phyloP scores from a whole-genome alignment of 2,888 invertebrate species.

The Lydus trimaculatus region DNA sequence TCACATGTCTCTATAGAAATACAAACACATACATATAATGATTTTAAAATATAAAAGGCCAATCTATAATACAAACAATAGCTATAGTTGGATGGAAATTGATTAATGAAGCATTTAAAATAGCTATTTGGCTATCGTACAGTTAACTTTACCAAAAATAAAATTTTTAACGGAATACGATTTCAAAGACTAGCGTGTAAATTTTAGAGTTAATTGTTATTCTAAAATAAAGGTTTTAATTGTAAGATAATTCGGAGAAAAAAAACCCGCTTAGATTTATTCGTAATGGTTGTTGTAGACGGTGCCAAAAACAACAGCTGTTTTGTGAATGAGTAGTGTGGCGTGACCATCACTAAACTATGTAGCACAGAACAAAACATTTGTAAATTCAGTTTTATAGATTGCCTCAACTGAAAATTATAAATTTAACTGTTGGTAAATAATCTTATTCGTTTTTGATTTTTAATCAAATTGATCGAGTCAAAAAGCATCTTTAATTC shows the following conservation, averaged over 20 bases:
- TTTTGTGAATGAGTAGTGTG: slow-evolving; percentile 9
- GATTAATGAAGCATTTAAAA: background rate
- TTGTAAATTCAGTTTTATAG: no score
- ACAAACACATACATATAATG: background rate
- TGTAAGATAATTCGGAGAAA: background rate
- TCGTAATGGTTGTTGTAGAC: background rate
- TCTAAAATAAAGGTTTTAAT: slow-evolving; percentile 2
- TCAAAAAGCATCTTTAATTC: slow-evolving; percentile 11
- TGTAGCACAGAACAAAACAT: background rate
- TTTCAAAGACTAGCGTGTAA: background rate
- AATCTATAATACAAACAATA: background rate
- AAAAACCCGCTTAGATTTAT: background rate
- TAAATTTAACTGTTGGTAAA: no score
- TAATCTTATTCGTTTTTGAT: background rate
- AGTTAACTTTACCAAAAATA: background rate
- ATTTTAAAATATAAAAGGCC: slow-evolving; percentile 1
- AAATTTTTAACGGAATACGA: background rate
- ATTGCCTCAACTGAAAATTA: background rate
- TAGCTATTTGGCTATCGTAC: background rate
- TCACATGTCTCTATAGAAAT: background rate
- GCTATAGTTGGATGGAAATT: background rate
- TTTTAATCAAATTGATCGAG: background rate
- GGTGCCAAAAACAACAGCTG: slow-evolving; percentile 11
- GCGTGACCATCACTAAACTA: background rate
- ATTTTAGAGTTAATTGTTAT: background rate